Evolutionary conservation across 2,113 vertebrate genomes (phyloP), one percentile per base, ranked within the genome.

Genomic region (Chrysochloris asiatica): DNA sequence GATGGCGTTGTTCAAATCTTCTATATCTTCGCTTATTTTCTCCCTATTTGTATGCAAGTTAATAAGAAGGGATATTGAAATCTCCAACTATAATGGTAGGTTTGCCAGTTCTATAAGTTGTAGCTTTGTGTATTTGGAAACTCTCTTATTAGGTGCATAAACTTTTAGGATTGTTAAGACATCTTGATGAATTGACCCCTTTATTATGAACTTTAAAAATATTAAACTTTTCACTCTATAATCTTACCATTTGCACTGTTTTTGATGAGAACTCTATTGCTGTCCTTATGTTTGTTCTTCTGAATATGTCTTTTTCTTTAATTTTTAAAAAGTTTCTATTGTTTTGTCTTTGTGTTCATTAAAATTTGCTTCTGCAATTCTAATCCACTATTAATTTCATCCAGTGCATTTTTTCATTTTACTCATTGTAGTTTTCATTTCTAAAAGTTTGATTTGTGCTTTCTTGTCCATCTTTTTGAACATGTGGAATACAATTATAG

Each of bases 101-200:
- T 73, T 65, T 69, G n/a, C 47, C 22, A 72, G 14, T 91, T 86
- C 36, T 36, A 19, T 47, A 14, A 45, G 10, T 71, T 92, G 91
- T 83, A 73, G 48, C 41, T 22, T 88, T 43, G 30, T 45, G 12
- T 85, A 85, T 87, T 94, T 94, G 86, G 79, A 91, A 88, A 67
- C 38, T 89, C 77, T 76, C 11, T 81, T 77, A 59, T 41, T 79
- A 73, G 24, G 33, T 47, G 6, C 38, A 54, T 33, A 69, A 22
- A 69, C 48, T 75, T 94, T 89, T 72, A 73, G 52, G 56, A 56
- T 81, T 71, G 67, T 71, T 78, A 76, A 82, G 2, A 76, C 19
- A 72, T 78, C 85, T 79, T 86, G 76, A 86, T 76, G 17, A 90
- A 33, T 33, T 56, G n/a, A 47, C 67, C 22, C 56, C 30, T 54